Base-by-base conservation (phyloP, 2,797 vertebrate species). In the Thripadectes ignobilis region DNA sequence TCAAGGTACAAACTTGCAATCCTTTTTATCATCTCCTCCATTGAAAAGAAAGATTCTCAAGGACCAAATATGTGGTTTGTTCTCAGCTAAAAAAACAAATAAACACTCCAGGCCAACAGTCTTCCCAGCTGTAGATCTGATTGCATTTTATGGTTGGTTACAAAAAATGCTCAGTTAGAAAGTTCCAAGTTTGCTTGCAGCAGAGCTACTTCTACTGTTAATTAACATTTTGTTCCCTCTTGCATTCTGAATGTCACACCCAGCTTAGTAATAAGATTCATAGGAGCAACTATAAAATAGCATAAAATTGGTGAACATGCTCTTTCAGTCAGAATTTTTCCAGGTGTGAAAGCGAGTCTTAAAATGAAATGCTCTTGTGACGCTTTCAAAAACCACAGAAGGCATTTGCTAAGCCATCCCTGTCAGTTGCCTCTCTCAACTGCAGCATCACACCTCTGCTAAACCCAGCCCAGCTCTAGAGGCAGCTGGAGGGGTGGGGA, bases 401-500 rank as follows among this genome's bases (percentile, higher is more conserved):
- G 57, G 61, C 24, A 72, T 77, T 85, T 83, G 49, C 26, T 75
- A 83, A 92, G 49, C 72, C 19, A 0, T 49, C 67, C 52, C 48
- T 3, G 3, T n/a, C 1, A 1, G 38, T 21, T 68, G 63, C 13
- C 43, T 78, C 61, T 68, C 69, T 90, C 73, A 95, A 4, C 51
- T n/a, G 21, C 1, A 1, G 36, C 16, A 59, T 51, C 76, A 65
- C 78, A 92, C 55, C 77, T 78, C 69, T 88, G 62, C 76, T 89
- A 79, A 89, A 83, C 32, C 65, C 78, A 91, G 58, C 72, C 46
- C 20, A 62, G 38, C 30, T 79, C 88, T 4, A 82, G 74, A 77
- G 75, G 63, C 92, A 96, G 92, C 91, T 92, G 93, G 74, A 94
- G 52, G 65, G 89, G 89, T 80, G 81, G 86, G 75, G 34, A 93